Evolutionary conservation across 2,113 vertebrate species (phyloP), one percentile per base, ranked within the genome.

Genomic region (Cephalopholis sonnerati): DNA sequence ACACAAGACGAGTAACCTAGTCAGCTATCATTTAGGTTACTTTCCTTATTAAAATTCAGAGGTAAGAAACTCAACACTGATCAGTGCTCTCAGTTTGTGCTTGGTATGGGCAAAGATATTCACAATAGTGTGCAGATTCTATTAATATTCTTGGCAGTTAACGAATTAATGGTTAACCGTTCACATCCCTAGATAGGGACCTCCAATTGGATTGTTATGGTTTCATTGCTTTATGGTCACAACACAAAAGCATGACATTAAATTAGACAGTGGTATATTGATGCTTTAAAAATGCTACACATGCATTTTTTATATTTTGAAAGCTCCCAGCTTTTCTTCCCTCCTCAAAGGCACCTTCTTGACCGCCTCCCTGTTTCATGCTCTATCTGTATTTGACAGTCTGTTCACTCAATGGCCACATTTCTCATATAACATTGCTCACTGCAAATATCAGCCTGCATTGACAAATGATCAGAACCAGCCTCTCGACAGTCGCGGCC

Each of bases 391-490:
- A 69, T 86, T 63, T 87, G 79, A 76, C 86, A 72, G 75, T 81
- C 72, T 57, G 75, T 83, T 83, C 68, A n/a, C 57, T 79, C 79
- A 65, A 53, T 13, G 39, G 63, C 86, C 69, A 77, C 76, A 69
- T 54, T 71, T 74, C 84, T 83, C 77, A 62, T 76, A 39, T 46
- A 29, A 61, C 77, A 82, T 90, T 18, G 73, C 77, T 91, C 83
- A 87, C 53, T 1, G 15, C 64, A 75, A 83, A 73, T 58, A 86
- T 92, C 82, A 82, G 51, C 59, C 44, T 8, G 68, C 82, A 87
- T 70, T 90, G 92, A 92, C 77, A 61, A 82, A 89, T 74, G 83
- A 82, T 82, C 71, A 65, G 81, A 64, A 80, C 16, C 48, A 24
- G 73, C 76, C 68, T 24, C 63, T 85, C 29, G 24, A 53, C 79